A percentile compares a stretch with the other conserved stretches of the same genome.
phyloP scores from a whole-genome alignment of 1,140 invertebrate species.

The Augochlora pura region DNA sequence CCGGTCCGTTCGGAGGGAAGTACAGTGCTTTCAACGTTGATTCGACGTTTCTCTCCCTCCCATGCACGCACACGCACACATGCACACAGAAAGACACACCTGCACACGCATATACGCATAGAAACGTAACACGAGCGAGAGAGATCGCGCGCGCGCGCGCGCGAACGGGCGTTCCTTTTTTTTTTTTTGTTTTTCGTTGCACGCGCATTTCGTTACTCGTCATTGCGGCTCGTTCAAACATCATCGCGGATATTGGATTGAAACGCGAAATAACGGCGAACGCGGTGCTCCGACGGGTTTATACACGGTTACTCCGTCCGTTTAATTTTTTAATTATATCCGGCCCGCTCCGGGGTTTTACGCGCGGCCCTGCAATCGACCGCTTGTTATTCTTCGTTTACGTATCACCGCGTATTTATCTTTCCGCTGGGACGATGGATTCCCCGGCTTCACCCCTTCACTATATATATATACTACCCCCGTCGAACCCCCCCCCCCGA shows the following conservation, averaged over 20 bases:
- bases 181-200: slow-evolving; percentile 5
- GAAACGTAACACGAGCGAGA: not conserved
- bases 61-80: not conserved
- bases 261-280: slow-evolving; percentile 10
- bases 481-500: not conserved
- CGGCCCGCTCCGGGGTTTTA: slow-evolving; percentile 1
- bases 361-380: slow-evolving; percentile 28
- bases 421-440: slow-evolving; percentile 34
- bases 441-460: not conserved
- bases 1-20: slow-evolving; percentile 35
- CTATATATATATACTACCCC: not conserved
- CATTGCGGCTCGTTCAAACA: slow-evolving; percentile 18
- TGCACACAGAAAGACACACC: too few relatives aligned
- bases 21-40: slow-evolving; percentile 14
- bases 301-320: slow-evolving; percentile 1
- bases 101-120: too few relatives aligned
- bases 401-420: slow-evolving; percentile 49
- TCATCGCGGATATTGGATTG: slow-evolving; percentile 13
- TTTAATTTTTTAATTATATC: slow-evolving; percentile 41
- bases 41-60: not conserved
- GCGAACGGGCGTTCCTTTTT: not conserved
- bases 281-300: not conserved
- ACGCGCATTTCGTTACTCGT: slow-evolving; percentile 11
- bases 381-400: slow-evolving; percentile 41
- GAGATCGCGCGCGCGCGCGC: too few relatives aligned